Conservation (phyloP, 1,140 invertebrate species). For the Philotrypesis tridentata region DNA sequence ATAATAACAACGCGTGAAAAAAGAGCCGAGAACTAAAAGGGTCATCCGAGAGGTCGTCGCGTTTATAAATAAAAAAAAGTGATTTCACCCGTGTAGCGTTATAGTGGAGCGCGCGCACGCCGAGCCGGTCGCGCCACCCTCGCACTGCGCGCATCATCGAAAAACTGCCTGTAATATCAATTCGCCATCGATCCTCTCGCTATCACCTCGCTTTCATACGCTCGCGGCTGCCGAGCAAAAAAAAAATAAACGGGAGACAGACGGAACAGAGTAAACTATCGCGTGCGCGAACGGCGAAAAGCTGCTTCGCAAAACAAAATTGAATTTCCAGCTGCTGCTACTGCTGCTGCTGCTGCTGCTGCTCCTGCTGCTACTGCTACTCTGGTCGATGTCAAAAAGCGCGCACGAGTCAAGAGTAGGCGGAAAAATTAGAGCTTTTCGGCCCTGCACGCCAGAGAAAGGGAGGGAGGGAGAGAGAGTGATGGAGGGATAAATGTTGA, state of each 20-base stretch:
- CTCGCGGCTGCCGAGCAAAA: not conserved
- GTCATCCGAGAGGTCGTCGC: no score
- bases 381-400: not conserved
- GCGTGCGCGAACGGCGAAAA: conserved; percentile 8
- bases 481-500: conserved; percentile 44
- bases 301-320: conserved; percentile 33
- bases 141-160: not conserved
- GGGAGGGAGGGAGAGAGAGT: not conserved
- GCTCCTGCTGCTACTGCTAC: not conserved
- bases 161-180: conserved; percentile 34
- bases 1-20: no score
- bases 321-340: conserved; percentile 23
- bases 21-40: no score
- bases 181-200: not conserved
- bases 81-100: no score
- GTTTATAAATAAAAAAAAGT: no score
- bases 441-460: not conserved
- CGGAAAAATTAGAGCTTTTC: not conserved
- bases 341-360: no score
- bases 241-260: conserved; percentile 14
- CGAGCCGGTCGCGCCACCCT: no score
- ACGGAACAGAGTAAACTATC: conserved; percentile 30
- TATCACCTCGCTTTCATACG: conserved; percentile 6
- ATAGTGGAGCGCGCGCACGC: no score
- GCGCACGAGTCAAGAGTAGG: not conserved